Conservation (phyloP, 2,888 invertebrate species). For the Linnaemya tessellans region DNA sequence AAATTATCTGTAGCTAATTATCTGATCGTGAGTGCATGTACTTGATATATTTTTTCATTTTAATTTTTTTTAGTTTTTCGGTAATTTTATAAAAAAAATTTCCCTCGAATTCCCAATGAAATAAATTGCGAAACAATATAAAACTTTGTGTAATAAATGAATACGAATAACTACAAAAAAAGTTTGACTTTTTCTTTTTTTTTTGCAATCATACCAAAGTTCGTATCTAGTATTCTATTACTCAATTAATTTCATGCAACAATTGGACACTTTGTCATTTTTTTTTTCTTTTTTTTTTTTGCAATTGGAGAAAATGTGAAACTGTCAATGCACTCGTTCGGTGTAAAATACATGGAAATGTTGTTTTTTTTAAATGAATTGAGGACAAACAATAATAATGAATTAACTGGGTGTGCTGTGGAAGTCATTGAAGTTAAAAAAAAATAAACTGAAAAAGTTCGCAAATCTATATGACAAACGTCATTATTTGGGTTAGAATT, state of each 20-base stretch:
- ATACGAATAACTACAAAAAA: neutral
- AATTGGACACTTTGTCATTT: conserved; percentile 63
- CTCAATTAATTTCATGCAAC: conserved; percentile 49
- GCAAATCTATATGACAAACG: conserved; percentile 28
- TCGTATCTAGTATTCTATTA: conserved; percentile 50
- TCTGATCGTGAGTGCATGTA: too few species aligned
- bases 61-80: neutral
- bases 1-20: too few species aligned
- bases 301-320: conserved; percentile 49
- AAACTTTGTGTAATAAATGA: neutral
- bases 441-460: neutral
- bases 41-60: neutral
- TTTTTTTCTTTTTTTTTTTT: conserved; percentile 32
- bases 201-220: conserved; percentile 30
- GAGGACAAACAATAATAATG: conserved; percentile 53
- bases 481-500: conserved; percentile 31
- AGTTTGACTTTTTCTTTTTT: too few species aligned
- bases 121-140: conserved; percentile 47
- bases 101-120: conserved; percentile 3
- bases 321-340: conserved; percentile 8
- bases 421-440: conserved; percentile 48
- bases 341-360: conserved; percentile 18
- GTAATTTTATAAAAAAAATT: neutral
- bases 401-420: conserved; percentile 54
- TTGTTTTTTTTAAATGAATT: conserved; percentile 42